Percentiles rank a stretch among this genome's conserved stretches.
phyloP scores from a whole-genome alignment of 2,888 invertebrate species.

The Leptopilina drosophilae region DNA sequence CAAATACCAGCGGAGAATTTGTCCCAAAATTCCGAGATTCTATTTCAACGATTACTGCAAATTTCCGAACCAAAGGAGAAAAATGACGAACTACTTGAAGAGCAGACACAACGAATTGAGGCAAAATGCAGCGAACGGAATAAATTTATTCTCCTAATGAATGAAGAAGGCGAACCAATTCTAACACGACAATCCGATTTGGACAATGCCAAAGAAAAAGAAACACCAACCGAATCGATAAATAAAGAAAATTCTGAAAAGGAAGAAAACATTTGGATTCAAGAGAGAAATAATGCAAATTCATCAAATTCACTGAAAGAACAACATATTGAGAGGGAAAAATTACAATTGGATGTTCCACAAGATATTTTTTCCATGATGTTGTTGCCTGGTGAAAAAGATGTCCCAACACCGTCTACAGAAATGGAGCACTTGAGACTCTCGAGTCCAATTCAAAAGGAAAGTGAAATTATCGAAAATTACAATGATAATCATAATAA shows the following conservation, averaged over 20 bases:
- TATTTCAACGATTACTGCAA: constrained; percentile 63
- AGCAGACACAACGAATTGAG: constrained; percentile 53
- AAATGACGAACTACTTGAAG: constrained; percentile 39
- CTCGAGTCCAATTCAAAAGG: constrained; percentile 72
- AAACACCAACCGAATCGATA: constrained; percentile 40
- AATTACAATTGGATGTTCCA: constrained; percentile 61
- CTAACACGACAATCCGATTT: constrained; percentile 63
- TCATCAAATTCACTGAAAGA: constrained; percentile 44
- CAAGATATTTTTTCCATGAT: constrained; percentile 77
- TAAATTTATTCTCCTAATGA: constrained; percentile 69
- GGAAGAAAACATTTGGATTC: constrained; percentile 52
- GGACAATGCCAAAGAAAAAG: constrained; percentile 35
- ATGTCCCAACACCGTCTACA: constrained; percentile 82
- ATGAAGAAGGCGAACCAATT: constrained; percentile 69
- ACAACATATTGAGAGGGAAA: constrained; percentile 45
- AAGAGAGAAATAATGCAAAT: constrained; percentile 48
- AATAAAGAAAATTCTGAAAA: constrained; percentile 44
- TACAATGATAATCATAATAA: constrained; percentile 42
- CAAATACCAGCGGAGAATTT: constrained; percentile 78
- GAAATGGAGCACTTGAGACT: constrained; percentile 82
- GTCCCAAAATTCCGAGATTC: constrained; percentile 76
- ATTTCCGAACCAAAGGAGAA: constrained; percentile 53
- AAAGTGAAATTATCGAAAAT: constrained; percentile 47
- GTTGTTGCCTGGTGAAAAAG: constrained; percentile 78
- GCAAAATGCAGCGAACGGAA: constrained; percentile 64